Base-by-base conservation (phyloP, 2,888 invertebrate genomes). In the Euclidia mi region DNA sequence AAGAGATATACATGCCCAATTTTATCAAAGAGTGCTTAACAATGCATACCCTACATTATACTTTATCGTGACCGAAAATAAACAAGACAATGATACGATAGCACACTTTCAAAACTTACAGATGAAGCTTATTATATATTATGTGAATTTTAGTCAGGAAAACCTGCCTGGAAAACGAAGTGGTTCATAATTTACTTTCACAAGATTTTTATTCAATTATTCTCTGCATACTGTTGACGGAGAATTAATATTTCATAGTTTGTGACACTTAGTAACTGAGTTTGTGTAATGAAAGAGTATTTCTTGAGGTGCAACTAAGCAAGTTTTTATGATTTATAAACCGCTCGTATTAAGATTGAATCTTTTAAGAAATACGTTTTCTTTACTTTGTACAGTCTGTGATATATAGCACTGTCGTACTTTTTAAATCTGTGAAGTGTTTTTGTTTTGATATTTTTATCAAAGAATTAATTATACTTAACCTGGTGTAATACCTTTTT, bases 211-310 rank as follows among this genome's bases (percentile, higher is more conserved):
- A 71, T 78, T 79, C 70, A 77, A 73, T 79, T 78, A 79, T 77
- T 69, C 49, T 60, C 73, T 66, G 71, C 73, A 72, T 75, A 73
- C 65, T 75, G 78, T 73, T 73, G 71, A 75, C 76, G 42, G 63
- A 61, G 44, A 74, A 65, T 76, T 77, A 74, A 78, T 78, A 78
- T 78, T 74, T 79, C 76, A 77, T 65, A 75, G 76, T 71, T 76
- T 65, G 67, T 67, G 79, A 75, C 76, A 73, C 65, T n/a, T 66
- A 48, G 46, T 41, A 59, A 49, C 38, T 51, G 25, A 61, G 61
- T 61, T 65, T 59, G 60, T 61, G 53, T 51, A 35, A 51, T 50
- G 34, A 25, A 37, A 29, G 28, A 18, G 35, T 50, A 40, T 44
- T 44, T 29, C 31, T 37, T 32, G 6, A 17, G 28, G 29, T 14